These are phyloP conservation scores for Pectinophora gossypiella DNA, from an alignment of 1,140 invertebrate species.

Conservation along the genomic window DNA sequence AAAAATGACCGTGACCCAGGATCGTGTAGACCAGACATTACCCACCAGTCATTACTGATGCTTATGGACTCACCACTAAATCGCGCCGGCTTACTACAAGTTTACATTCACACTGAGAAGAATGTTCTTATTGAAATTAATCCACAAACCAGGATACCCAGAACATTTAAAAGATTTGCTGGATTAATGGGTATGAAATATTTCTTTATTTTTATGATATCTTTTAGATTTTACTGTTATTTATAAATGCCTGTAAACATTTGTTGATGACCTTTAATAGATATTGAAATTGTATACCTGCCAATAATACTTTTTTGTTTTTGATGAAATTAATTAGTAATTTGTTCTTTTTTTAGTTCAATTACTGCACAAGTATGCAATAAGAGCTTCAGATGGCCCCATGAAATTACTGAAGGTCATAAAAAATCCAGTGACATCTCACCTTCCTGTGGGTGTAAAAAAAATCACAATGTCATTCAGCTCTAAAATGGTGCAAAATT, in stretches of 20 bases:
- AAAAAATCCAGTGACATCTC: constrained; percentile 96
- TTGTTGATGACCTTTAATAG: no score
- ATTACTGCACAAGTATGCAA: constrained; percentile 95
- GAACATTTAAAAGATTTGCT: constrained; percentile 98
- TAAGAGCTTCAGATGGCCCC: constrained; percentile 91
- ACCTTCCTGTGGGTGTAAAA: constrained; percentile 95
- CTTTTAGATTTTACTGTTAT: no score
- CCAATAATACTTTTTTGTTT: no score
- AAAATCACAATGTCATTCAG: constrained; percentile 95
- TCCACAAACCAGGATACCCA: constrained; percentile 98
- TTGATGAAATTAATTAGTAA: background rate
- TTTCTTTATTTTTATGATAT: no score
- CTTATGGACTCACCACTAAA: constrained; percentile 97
- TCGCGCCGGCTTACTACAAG: constrained; percentile 90
- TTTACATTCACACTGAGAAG: constrained; percentile 96
- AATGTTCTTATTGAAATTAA: constrained; percentile 99
- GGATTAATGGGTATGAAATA: constrained; percentile 92
- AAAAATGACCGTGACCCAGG: constrained; percentile 91
- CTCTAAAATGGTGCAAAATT: constrained; percentile 85
- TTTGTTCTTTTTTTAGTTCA: constrained; percentile 83
- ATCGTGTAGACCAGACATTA: constrained; percentile 93
- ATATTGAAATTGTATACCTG: no score
- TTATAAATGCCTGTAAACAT: no score
- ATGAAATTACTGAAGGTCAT: constrained; percentile 97
- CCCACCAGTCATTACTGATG: constrained; percentile 97